These are phyloP conservation scores for Agonopterix heracliana DNA, from an alignment of 2,888 invertebrate species.

Conservation along the genomic window DNA sequence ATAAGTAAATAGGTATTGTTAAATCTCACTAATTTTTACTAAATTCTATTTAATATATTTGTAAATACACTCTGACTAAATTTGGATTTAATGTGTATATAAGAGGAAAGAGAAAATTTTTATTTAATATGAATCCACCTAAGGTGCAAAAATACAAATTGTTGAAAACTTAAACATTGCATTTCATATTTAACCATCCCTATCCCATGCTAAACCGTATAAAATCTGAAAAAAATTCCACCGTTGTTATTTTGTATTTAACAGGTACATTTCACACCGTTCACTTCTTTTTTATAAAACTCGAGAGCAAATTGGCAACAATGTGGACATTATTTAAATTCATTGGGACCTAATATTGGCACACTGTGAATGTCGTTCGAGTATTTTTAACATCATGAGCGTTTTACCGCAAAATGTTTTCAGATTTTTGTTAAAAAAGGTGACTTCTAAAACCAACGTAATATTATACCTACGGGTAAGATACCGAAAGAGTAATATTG, in stretches of 20 bases:
- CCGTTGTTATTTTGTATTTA: neutral
- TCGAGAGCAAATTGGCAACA: constrained; percentile 27
- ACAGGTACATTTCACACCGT: constrained; percentile 1
- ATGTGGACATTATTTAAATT: constrained; percentile 27
- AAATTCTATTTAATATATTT: constrained; percentile 77
- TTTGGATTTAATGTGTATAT: constrained; percentile 76
- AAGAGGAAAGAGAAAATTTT: constrained; percentile 65
- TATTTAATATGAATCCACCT: constrained; percentile 72
- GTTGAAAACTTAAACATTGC: constrained; percentile 59
- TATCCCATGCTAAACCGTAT: constrained; percentile 3
- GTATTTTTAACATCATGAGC: constrained; percentile 6
- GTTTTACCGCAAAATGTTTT: too few relatives aligned
- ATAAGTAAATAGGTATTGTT: constrained; percentile 69
- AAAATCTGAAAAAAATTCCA: neutral
- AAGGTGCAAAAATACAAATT: constrained; percentile 74
- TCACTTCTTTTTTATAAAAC: constrained; percentile 16
- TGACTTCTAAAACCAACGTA: too few relatives aligned
- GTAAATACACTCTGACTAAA: constrained; percentile 76
- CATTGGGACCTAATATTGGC: constrained; percentile 25
- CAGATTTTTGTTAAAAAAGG: too few relatives aligned
- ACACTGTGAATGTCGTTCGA: constrained; percentile 18
- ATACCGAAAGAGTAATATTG: too few relatives aligned
- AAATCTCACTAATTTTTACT: constrained; percentile 76
- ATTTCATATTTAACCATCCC: constrained; percentile 29
- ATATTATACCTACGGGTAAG: too few relatives aligned